Evolutionary conservation across 2,888 invertebrate genomes (phyloP), one percentile per base, ranked within the genome.

Genomic region (Drosophila meridionalis): DNA sequence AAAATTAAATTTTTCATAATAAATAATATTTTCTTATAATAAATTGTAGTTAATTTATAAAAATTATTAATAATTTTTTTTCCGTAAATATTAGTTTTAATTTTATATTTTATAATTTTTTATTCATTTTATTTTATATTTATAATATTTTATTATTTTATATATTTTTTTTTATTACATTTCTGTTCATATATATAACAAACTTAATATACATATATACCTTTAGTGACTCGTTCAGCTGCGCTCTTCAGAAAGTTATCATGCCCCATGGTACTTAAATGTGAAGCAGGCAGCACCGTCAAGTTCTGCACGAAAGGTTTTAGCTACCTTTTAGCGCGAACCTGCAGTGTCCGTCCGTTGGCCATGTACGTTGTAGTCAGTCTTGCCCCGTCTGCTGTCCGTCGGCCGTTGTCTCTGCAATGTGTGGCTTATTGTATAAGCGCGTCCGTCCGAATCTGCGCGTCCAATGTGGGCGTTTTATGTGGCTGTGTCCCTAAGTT

Each of bases 281-380:
- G 80, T n/a, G 58, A 40, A 48, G 58, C 52, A 14, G 56, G 50
- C 69, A 70, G 55, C 74, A 65, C 38, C 81, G 69, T 67, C 75
- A 75, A 80, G 87, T 87, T 87, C 90, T 89, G 90, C 90, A 89
- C 87, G 84, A 91, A 83, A 86, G 90, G 83, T 78, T 90, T 87
- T 80, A 77, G 89, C 82, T 87, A 78, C 90, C 89, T 88, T 80
- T 77, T 76, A 73, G 56, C 72, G 59, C 60, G 68, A 52, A 64
- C 53, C 76, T 71, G 70, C 59, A 58, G 56, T 55, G 64, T 69
- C 69, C 50, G 65, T 70, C 60, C 34, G 47, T 36, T n/a, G n/a
- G 43, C 57, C 42, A 69, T 60, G 58, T 53, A 52, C 66, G 66
- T 53, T 61, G 53, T 43, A 34, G 36, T 45, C 53, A 48, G 56